Conservation (phyloP, 2,113 vertebrate species). For the Lophochroa leadbeateri region DNA sequence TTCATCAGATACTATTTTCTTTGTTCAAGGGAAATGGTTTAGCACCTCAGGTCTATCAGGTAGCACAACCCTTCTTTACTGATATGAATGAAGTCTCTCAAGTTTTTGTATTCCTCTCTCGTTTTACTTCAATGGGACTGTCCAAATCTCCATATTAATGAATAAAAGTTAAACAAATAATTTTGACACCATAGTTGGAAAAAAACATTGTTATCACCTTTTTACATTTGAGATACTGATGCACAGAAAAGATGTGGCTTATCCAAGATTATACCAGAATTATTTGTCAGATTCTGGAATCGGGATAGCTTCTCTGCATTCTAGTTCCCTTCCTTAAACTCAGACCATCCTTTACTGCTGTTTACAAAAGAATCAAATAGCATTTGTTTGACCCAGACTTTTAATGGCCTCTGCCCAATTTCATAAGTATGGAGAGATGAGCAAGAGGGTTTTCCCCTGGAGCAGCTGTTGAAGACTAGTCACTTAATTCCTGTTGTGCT, state of each 20-base stretch:
- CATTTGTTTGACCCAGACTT: constrained; percentile 32
- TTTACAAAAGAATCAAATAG: constrained; percentile 22
- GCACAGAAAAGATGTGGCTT: not conserved
- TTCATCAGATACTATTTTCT: not conserved
- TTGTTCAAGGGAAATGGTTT: not conserved
- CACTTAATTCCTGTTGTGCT: not conserved
- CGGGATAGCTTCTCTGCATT: not conserved
- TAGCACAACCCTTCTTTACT: not conserved
- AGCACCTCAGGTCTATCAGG: not conserved
- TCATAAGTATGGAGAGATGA: not conserved
- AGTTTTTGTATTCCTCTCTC: not conserved
- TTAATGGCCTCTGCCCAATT: not conserved
- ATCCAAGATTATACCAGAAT: not conserved
- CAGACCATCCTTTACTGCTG: not conserved
- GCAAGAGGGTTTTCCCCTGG: not conserved
- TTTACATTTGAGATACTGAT: not conserved
- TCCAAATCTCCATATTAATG: not conserved
- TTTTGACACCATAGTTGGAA: not conserved
- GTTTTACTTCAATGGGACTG: not conserved
- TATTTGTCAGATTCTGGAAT: not conserved
- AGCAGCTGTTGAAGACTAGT: not conserved
- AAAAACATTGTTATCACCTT: not conserved
- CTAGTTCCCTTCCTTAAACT: not conserved
- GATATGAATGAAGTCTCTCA: not conserved
- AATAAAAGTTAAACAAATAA: not conserved